Conservation (phyloP, 2,888 invertebrate genomes). For the Callyntrura guangdongensis region DNA sequence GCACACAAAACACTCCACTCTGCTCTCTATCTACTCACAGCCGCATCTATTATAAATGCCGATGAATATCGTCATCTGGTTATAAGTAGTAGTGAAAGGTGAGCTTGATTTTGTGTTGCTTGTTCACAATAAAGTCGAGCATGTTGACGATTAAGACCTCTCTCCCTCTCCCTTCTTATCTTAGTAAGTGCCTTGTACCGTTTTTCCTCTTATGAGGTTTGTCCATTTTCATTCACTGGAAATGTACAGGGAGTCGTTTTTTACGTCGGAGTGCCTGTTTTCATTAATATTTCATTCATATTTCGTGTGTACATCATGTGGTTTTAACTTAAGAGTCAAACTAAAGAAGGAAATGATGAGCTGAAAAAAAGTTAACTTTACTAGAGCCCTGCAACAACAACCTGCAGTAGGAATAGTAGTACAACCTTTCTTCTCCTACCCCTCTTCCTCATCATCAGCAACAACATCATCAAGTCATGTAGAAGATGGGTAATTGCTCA, state of each 20-base stretch:
- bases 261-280: constrained; percentile 12
- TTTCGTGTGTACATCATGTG: constrained; percentile 39
- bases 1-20: neutral
- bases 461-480: constrained; percentile 43
- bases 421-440: neutral
- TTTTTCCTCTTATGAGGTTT: constrained; percentile 8
- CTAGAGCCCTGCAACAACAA: neutral
- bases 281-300: constrained; percentile 52
- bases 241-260: neutral
- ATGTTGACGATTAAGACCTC: constrained; percentile 17
- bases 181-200: neutral
- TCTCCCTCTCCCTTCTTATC: neutral
- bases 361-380: constrained; percentile 33
- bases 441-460: neutral
- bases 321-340: neutral
- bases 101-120: constrained; percentile 30
- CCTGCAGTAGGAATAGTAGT: neutral
- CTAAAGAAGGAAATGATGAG: constrained; percentile 27
- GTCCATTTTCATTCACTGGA: constrained; percentile 3
- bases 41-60: no score
- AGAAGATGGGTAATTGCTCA: constrained; percentile 52
- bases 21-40: no score
- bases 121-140: neutral
- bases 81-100: neutral
- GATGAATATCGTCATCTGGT: neutral